Conservation (phyloP, 2,888 invertebrate genomes). For the Diogma glabrata region DNA sequence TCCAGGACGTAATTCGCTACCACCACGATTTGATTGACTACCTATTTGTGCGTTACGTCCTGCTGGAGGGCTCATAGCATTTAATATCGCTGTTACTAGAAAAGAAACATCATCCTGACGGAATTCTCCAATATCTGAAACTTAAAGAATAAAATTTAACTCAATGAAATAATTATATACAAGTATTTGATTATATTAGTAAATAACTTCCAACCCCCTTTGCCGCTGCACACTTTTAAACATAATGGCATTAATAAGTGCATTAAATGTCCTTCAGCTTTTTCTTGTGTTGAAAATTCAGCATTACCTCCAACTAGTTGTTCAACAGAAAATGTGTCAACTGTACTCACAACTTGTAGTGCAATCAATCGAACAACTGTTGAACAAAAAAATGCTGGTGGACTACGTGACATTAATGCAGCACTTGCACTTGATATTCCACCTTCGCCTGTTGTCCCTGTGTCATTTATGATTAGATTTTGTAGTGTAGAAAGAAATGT, state of each 20-base stretch:
- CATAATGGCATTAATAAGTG: slow-evolving; percentile 94
- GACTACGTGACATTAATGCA: slow-evolving; percentile 80
- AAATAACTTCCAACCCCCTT: slow-evolving; percentile 58
- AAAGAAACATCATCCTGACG: slow-evolving; percentile 84
- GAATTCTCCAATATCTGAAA: slow-evolving; percentile 76
- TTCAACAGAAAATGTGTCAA: slow-evolving; percentile 83
- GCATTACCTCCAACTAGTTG: slow-evolving; percentile 90
- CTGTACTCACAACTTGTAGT: slow-evolving; percentile 86
- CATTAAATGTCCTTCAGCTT: slow-evolving; percentile 91
- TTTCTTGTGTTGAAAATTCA: slow-evolving; percentile 78
- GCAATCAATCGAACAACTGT: slow-evolving; percentile 92
- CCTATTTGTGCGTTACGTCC: slow-evolving; percentile 55
- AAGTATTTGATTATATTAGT: slow-evolving; percentile 3
- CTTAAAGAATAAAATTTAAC: slow-evolving; percentile 12
- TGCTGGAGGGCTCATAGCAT: slow-evolving; percentile 72
- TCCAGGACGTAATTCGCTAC: slow-evolving; percentile 61
- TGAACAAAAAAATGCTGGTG: slow-evolving; percentile 90
- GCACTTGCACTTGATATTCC: slow-evolving; percentile 74
- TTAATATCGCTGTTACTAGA: slow-evolving; percentile 77
- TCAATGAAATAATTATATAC: background rate
- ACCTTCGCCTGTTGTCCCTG: slow-evolving; percentile 45
- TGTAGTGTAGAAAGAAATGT: slow-evolving; percentile 74
- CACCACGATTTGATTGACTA: slow-evolving; percentile 56
- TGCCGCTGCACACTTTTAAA: slow-evolving; percentile 85
- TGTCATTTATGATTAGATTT: slow-evolving; percentile 43